A percentile compares a stretch with the other conserved stretches of the same genome.
Conservation (phyloP, 2,113 vertebrate genomes). For the Xiphophorus maculatus region DNA sequence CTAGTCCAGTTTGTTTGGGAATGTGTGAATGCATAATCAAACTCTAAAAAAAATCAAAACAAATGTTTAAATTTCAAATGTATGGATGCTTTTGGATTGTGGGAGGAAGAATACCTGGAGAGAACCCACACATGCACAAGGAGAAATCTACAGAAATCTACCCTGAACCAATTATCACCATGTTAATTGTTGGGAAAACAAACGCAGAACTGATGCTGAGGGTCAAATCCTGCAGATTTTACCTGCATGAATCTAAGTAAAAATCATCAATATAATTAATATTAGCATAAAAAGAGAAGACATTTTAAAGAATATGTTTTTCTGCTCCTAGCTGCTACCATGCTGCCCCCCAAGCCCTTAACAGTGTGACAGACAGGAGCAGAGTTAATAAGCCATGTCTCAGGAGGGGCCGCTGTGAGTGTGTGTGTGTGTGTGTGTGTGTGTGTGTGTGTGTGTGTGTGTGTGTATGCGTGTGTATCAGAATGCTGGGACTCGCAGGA, state of each 20-base stretch:
- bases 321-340: constrained; percentile 34
- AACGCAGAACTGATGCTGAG: constrained; percentile 25
- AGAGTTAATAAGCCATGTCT: constrained; percentile 85
- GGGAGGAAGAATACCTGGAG: no score
- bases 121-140: no score
- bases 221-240: not conserved
- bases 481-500: constrained; percentile 67
- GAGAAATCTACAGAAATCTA: no score
- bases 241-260: not conserved
- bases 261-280: constrained; percentile 5
- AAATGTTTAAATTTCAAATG: not conserved
- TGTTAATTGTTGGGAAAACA: constrained; percentile 49
- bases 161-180: constrained; percentile 18
- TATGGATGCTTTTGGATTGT: not conserved
- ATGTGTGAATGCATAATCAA: no score
- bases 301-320: constrained; percentile 51
- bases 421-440: constrained; percentile 41
- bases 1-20: no score
- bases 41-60: not conserved
- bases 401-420: constrained; percentile 71
- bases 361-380: constrained; percentile 80
- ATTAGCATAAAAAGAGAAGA: constrained; percentile 48
- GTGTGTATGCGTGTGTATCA: constrained; percentile 46
- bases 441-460: constrained; percentile 42
- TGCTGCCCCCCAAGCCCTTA: constrained; percentile 15